phyloP scores from a whole-genome alignment of 2,797 vertebrate genomes.

The Nyctalus aviator region DNA sequence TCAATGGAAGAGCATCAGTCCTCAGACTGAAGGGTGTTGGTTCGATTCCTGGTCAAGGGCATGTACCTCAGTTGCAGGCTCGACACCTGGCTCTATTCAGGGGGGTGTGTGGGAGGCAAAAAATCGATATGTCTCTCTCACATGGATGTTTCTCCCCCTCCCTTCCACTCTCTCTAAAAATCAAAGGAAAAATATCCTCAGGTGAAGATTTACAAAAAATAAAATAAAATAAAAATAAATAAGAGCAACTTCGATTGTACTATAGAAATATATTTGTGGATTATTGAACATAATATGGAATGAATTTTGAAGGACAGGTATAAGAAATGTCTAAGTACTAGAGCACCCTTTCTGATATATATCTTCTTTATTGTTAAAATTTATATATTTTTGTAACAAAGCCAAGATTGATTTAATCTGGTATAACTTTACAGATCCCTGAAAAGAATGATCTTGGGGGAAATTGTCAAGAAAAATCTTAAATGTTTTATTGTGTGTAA shows the following conservation, averaged over 20 bases:
- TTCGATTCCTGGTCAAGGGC: neutral
- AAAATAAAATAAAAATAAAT: too few relatives aligned
- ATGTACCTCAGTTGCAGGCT: too few relatives aligned
- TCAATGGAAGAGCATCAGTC: neutral
- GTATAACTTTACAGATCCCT: conserved; percentile 60
- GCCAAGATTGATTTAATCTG: conserved; percentile 76
- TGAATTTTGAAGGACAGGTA: neutral
- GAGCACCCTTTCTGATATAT: conserved; percentile 56
- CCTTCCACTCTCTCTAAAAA: neutral
- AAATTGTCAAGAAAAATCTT: conserved; percentile 61
- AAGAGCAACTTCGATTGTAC: neutral
- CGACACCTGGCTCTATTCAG: too few relatives aligned
- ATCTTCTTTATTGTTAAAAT: conserved; percentile 67
- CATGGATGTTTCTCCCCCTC: neutral
- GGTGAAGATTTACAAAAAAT: too few relatives aligned
- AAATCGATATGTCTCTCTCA: neutral
- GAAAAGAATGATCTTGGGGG: conserved; percentile 59
- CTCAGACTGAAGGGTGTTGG: too few relatives aligned
- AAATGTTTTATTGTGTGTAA: conserved; percentile 57
- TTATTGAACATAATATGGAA: conserved; percentile 47
- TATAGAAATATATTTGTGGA: neutral
- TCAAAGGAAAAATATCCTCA: neutral
- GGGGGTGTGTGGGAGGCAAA: neutral
- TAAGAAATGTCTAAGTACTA: neutral
- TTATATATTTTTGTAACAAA: conserved; percentile 67